Base-by-base conservation (phyloP, 2,888 invertebrate genomes). In the Odontocerum albicorne region DNA sequence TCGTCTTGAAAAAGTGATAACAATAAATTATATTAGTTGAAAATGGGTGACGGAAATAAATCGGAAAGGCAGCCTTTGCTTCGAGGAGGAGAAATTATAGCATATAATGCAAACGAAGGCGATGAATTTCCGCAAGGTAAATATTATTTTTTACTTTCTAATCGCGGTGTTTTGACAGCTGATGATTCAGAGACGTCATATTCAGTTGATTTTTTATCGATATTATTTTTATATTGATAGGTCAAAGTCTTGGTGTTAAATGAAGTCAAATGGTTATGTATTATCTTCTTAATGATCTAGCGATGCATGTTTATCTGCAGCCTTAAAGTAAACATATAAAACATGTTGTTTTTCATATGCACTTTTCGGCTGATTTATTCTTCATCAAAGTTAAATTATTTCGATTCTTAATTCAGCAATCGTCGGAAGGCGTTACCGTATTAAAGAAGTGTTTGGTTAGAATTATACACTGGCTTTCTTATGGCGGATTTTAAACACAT, bases 31-130 rank as follows among this genome's bases (percentile, higher is more conserved):
- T 27, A 27, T 27, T 10, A 27, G 10, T 4, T 10, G 6, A 10
- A 51, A 42, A 85, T 85, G 85, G 85, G 84, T 57, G 85, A 85
- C 72, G 81, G 81, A 59, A 74, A 71, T 63, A 82, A 84, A 67
- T 78, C 73, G 66, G 85, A 86, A 75, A 81, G 77, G 68, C 82
- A 82, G 66, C 81, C 83, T 61, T 75, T 86, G 59, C 68, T 86
- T 59, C 71, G 70, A 61, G 72, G 71, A 60, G 75, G 39, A 68
- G 64, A 63, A 7, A 31, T 17, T 10, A 31, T 16, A 10, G 20
- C 32, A 2, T 46, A 45, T 7, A 33, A 40, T 17, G 27, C 44
- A 13, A 50, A 33, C 22, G 49, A 55, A n/a, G 36, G 35, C 7
- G 50, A 56, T 32, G 55, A 51, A 35, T 46, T 32, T 39, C 33